These are phyloP conservation scores for Prionchulus punctatus DNA, from an alignment of 2,888 invertebrate species.

Conservation along the genomic window DNA sequence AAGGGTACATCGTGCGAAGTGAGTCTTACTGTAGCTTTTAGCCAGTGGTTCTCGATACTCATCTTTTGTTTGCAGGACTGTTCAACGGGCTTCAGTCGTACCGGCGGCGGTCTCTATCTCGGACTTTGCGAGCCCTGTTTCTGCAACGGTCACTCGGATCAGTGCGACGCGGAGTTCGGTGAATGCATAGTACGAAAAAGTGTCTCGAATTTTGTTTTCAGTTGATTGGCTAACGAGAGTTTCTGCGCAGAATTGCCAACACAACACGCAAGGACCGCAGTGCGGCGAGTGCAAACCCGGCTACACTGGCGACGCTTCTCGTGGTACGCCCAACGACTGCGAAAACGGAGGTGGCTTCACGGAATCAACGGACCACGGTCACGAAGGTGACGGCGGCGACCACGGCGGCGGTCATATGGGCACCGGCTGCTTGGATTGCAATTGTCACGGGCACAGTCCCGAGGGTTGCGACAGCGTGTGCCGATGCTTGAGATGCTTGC, in stretches of 20 bases:
- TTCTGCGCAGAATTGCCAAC: constrained; percentile 39
- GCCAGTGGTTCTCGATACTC: too few relatives aligned
- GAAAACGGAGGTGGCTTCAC: neutral
- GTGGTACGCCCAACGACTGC: constrained; percentile 29
- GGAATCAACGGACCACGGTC: too few relatives aligned
- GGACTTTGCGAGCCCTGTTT: constrained; percentile 64
- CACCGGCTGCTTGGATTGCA: neutral
- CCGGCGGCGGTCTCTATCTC: constrained; percentile 62
- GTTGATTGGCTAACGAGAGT: too few relatives aligned
- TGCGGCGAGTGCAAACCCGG: constrained; percentile 34
- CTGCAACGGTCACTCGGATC: constrained; percentile 46
- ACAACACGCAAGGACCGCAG: constrained; percentile 38
- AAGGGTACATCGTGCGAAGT: constrained; percentile 41
- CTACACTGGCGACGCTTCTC: constrained; percentile 31
- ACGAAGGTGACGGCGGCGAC: neutral
- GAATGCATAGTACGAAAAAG: constrained; percentile 9
- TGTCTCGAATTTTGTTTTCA: too few relatives aligned
- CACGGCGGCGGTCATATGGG: neutral
- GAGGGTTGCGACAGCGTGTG: constrained; percentile 4
- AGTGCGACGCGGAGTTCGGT: constrained; percentile 33
- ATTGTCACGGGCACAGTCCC: constrained; percentile 7
- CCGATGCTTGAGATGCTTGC: constrained; percentile 29
- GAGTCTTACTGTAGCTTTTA: constrained; percentile 17
- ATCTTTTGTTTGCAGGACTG: constrained; percentile 35
- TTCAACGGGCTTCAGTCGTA: constrained; percentile 35